Conservation (phyloP, 2,888 invertebrate genomes). For the Brachynemurus nebulosus region DNA sequence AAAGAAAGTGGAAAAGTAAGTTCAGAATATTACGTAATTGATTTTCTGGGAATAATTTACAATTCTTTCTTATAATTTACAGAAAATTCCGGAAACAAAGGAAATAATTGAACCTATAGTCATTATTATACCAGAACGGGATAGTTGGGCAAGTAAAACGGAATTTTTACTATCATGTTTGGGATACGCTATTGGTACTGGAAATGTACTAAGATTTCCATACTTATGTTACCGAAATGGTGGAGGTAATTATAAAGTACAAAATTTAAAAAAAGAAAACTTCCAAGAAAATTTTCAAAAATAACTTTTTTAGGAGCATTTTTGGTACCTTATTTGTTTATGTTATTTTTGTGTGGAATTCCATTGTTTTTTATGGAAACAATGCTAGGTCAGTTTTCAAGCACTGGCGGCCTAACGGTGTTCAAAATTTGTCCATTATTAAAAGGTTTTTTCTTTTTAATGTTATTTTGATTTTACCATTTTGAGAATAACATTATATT, state of each 20-base stretch:
- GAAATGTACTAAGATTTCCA: slow-evolving; percentile 79
- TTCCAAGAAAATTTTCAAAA: no score
- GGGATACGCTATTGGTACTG: slow-evolving; percentile 74
- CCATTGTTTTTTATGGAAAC: slow-evolving; percentile 83
- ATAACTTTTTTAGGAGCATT: slow-evolving; percentile 68
- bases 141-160: slow-evolving; percentile 57
- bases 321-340: slow-evolving; percentile 70
- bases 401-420: slow-evolving; percentile 66
- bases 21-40: background rate
- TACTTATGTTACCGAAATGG: slow-evolving; percentile 77
- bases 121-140: slow-evolving; percentile 39
- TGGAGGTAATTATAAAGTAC: slow-evolving; percentile 46
- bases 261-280: slow-evolving; percentile 1
- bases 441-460: slow-evolving; percentile 49
- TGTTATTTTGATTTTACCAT: background rate
- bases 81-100: background rate
- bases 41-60: no score
- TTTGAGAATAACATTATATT: background rate
- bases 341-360: slow-evolving; percentile 68
- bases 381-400: slow-evolving; percentile 71
- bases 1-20: background rate
- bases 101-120: no score
- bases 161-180: slow-evolving; percentile 71
- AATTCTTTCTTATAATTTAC: background rate
- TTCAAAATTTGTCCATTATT: slow-evolving; percentile 71